Conservation (phyloP, 2,113 vertebrate species). For the Myotis lucifugus region DNA sequence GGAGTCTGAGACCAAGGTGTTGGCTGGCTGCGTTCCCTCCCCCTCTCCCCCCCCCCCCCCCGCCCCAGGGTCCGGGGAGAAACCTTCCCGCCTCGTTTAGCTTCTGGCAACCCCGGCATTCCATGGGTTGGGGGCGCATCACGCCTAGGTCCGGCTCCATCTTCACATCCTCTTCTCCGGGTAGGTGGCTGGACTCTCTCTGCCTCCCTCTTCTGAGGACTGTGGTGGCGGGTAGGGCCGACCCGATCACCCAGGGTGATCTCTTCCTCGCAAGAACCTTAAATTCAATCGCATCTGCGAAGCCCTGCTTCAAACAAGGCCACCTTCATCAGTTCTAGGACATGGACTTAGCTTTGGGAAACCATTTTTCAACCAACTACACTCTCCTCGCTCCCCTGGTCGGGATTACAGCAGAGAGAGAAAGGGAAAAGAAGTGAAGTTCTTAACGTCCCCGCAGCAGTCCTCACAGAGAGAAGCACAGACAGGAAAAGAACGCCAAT, state of each 20-base stretch:
- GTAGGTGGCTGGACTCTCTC: background rate
- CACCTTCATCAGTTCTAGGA: background rate
- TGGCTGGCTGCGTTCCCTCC: background rate
- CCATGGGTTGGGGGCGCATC: background rate
- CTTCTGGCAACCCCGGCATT: background rate
- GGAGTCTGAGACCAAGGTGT: background rate
- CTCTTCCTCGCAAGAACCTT: background rate
- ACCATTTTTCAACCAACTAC: fast-evolving
- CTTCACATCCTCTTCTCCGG: fast-evolving
- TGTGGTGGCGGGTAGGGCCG: too few species aligned
- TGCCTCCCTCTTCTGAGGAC: background rate
- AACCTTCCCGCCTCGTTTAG: background rate
- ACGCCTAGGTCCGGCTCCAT: too few species aligned
- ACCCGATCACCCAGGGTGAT: background rate
- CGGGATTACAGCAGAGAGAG: background rate
- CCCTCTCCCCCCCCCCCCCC: fast-evolving
- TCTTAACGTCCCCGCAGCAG: background rate
- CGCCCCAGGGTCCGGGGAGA: too few species aligned
- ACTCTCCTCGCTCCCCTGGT: background rate
- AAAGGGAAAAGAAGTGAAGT: background rate
- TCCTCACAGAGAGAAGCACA: background rate
- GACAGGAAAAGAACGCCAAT: background rate
- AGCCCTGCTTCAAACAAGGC: background rate
- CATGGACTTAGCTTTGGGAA: background rate
- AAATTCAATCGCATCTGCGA: too few species aligned